Conservation (phyloP, 2,113 vertebrate species). For the Lanius ludovicianus region DNA sequence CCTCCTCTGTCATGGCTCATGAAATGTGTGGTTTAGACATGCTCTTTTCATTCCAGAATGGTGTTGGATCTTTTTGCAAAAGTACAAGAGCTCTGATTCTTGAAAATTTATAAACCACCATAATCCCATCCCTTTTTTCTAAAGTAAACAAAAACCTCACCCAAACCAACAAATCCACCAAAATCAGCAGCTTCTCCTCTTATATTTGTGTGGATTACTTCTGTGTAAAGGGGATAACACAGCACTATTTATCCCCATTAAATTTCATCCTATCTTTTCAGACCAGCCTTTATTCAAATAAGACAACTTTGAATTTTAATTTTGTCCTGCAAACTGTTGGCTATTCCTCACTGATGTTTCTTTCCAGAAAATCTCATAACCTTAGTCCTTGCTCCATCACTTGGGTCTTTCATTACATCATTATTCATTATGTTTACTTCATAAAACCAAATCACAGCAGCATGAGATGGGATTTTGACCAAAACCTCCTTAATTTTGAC, state of each 20-base stretch:
- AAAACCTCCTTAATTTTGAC: neutral
- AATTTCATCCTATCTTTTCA: neutral
- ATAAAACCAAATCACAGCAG: neutral
- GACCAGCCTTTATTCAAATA: neutral
- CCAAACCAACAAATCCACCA: neutral
- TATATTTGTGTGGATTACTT: neutral
- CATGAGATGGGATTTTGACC: neutral
- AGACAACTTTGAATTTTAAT: neutral
- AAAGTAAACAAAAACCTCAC: neutral
- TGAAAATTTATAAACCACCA: neutral
- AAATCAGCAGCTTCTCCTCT: neutral
- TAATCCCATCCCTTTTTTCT: neutral
- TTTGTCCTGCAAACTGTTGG: neutral
- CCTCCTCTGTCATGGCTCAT: neutral
- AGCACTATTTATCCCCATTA: neutral
- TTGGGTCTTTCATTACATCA: neutral
- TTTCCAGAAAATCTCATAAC: neutral
- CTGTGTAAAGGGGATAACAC: neutral
- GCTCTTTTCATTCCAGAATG: neutral
- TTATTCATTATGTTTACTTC: neutral
- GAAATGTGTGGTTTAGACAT: neutral
- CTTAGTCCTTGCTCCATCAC: neutral
- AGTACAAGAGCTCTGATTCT: neutral
- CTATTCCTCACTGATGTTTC: neutral
- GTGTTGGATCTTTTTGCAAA: neutral